Evolutionary conservation across 2,797 vertebrate genomes (phyloP), one percentile per base, ranked within the genome.

Genomic region (Pampus argenteus): DNA sequence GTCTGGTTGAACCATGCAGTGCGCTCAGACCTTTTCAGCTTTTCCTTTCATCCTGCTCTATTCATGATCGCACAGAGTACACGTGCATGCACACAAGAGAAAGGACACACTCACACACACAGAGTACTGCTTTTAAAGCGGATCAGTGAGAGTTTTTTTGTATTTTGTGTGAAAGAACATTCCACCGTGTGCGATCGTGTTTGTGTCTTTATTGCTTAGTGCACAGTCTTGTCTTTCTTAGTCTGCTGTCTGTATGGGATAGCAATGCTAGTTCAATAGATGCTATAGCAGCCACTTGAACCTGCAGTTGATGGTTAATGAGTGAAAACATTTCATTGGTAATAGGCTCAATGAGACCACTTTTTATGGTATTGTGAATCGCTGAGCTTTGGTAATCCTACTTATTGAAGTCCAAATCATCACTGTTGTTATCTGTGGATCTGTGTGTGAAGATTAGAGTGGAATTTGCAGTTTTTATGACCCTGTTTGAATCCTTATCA

Each of bases 21-120:
- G 78, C 48, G 48, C 79, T 82, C 74, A 79, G 82, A 87, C 86
- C 87, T 90, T 92, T 91, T 91, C 84, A 88, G 83, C 82, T 75
- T 85, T 91, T 73, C 86, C 79, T 92, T 92, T 91, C 82, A 91
- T 90, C 86, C 78, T 79, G 71, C 76, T 83, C 89, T 89, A 82
- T 91, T 91, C 89, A 91, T 26, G 67, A 85, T 69, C 15, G 56
- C 70, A 57, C 63, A 4, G 66, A 74, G 79, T 72, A 78, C 81
- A 83, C 72, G 74, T 83, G 71, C 82, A 74, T 25, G 61, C 80
- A 75, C 74, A 69, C 82, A 47, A 76, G 79, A 81, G 82, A 82
- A 88, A 86, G 80, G 76, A 83, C 81, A 75, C 81, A 69, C 77
- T 81, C 79, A 31, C 58, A 65, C 84, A 73, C 84, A 76, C 66